Conservation (phyloP, 2,797 vertebrate species). For the Pseudochirops corinnae region DNA sequence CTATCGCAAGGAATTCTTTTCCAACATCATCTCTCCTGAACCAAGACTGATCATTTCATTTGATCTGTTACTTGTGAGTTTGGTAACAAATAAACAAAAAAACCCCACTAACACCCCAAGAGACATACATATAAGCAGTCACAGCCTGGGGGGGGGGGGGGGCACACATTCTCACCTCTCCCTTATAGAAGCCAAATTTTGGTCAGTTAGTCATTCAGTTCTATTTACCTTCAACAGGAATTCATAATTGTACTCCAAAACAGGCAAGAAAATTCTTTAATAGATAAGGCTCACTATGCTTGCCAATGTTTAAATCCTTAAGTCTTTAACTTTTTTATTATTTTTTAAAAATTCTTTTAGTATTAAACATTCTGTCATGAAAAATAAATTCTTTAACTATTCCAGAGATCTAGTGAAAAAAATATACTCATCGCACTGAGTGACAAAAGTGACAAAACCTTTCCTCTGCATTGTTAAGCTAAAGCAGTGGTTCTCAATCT, state of each 20-base stretch:
- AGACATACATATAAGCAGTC: not conserved
- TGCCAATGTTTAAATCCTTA: not conserved
- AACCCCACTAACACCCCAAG: not conserved
- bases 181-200: not conserved
- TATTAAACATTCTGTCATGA: not conserved
- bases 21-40: not conserved
- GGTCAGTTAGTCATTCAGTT: not conserved
- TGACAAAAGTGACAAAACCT: not conserved
- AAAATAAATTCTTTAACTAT: not conserved
- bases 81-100: not conserved
- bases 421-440: no score
- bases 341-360: no score
- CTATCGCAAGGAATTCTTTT: not conserved
- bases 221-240: not conserved
- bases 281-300: not conserved
- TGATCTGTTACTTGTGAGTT: not conserved
- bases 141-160: no score
- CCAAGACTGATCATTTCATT: not conserved
- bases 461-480: not conserved
- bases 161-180: not conserved
- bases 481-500: no score
- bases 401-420: not conserved
- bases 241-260: not conserved
- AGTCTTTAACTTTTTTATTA: not conserved
- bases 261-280: not conserved